Conservation (phyloP, 2,888 invertebrate species). For the Pherbina coryleti region DNA sequence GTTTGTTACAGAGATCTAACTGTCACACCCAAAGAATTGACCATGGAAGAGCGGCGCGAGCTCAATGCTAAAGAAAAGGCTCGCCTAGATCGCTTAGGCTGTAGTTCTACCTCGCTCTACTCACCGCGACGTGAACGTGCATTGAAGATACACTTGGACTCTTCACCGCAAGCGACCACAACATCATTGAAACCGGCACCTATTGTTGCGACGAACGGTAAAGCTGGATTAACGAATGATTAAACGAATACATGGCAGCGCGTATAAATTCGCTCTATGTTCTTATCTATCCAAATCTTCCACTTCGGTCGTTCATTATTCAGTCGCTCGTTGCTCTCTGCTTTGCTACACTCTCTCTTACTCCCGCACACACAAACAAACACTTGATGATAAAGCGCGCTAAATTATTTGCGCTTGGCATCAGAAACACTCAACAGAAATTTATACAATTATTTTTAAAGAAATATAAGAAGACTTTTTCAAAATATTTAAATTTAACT, state of each 20-base stretch:
- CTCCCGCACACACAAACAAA: not conserved
- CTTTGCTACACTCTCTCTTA: not conserved
- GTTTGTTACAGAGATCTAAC: conserved; percentile 73
- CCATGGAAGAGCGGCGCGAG: conserved; percentile 75
- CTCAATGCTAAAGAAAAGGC: conserved; percentile 74
- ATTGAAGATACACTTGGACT: conserved; percentile 79
- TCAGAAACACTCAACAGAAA: conserved; percentile 17
- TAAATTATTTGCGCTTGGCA: not conserved
- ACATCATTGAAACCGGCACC: conserved; percentile 52
- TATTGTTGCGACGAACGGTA: conserved; percentile 48
- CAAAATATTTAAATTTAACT: conserved; percentile 46
- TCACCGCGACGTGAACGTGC: conserved; percentile 79
- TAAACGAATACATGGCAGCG: conserved; percentile 4
- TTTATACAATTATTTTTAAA: conserved; percentile 15
- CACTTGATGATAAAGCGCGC: not conserved
- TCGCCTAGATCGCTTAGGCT: conserved; percentile 70
- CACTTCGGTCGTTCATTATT: not conserved
- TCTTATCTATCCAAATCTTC: not conserved
- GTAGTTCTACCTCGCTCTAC: conserved; percentile 69
- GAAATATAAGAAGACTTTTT: conserved; percentile 26
- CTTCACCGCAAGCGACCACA: conserved; percentile 54
- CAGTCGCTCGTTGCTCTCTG: conserved; percentile 17
- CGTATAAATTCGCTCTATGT: not conserved
- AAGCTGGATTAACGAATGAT: conserved; percentile 7
- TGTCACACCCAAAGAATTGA: conserved; percentile 73